Evolutionary conservation across 2,113 vertebrate species (phyloP), one percentile per base, ranked within the genome.

Genomic region (Chionis minor): DNA sequence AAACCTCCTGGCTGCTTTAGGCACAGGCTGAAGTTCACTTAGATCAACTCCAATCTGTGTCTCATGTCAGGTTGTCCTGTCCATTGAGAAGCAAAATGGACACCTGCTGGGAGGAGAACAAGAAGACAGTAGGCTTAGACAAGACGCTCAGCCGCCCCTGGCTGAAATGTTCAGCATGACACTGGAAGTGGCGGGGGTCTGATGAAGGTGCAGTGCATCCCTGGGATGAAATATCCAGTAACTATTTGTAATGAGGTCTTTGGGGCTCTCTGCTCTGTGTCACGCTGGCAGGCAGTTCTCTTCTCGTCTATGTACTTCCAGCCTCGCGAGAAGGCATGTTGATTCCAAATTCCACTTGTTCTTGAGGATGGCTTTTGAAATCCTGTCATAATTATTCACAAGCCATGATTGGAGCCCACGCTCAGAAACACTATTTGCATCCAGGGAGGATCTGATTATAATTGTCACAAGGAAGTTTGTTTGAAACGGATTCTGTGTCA

Each of bases 361-460:
- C 88, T 83, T 2, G 49, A 70, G 45, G n/a, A 38, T 5, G 33
- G 74, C 92, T 71, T 91, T 96, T 69, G 84, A 86, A 96, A 81
- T 86, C 70, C 65, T 79, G 69, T 35, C 4, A 1, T 81, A 92
- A 59, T 91, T 95, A 94, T 81, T 91, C 84, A 88, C 70, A 21
- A 81, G 72, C 69, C 3, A 1, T 80, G 87, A 96, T 86, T 90
- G 93, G 88, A 86, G 66, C 74, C 84, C 84, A 72, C 15, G 14
- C 80, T 89, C 40, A 69, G 79, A 56, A 90, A 44, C 62, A 27
- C 28, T 35, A 32, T 95, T 81, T 56, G 56, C 81, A 82, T 94
- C 74, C 47, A 85, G 56, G 75, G 83, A 92, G 66, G 81, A 88
- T 73, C 66, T 97, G 92, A 81, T 81, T 81, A 81, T 91, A 94